Percentiles rank a stretch among this genome's conserved stretches.
These are phyloP conservation scores for Holothuria leucospilota DNA, from an alignment of 53 echinoderm and acorn worm species.

Conservation along the genomic window DNA sequence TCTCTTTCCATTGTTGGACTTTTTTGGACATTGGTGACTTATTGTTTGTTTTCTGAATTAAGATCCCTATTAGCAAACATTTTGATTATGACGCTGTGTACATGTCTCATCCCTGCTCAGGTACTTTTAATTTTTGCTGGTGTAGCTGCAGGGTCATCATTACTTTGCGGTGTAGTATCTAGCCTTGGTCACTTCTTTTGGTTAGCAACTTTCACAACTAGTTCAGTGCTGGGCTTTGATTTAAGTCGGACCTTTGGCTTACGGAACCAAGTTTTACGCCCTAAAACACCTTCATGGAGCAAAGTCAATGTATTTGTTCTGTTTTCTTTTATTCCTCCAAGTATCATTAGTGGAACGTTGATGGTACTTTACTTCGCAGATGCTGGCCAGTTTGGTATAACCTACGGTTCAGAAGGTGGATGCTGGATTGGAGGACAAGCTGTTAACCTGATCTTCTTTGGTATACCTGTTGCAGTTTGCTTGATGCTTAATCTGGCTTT, in stretches of 20 bases:
- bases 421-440: slow-evolving; percentile 39
- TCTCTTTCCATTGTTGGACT: slow-evolving; percentile 17
- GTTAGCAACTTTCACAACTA: slow-evolving; percentile 13
- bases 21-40: slow-evolving; percentile 11
- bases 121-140: slow-evolving; percentile 16
- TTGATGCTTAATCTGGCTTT: slow-evolving; percentile 20
- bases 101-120: neutral
- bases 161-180: neutral
- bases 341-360: neutral
- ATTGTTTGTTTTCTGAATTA: neutral
- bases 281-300: neutral
- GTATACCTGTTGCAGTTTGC: slow-evolving; percentile 21
- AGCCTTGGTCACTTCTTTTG: slow-evolving; percentile 37
- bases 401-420: neutral
- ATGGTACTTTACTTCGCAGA: slow-evolving; percentile 3
- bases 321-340: slow-evolving; percentile 5
- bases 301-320: neutral
- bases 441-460: slow-evolving; percentile 23
- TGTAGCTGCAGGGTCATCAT: neutral
- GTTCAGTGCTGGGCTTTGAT: slow-evolving; percentile 20
- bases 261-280: neutral
- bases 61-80: slow-evolving; percentile 22
- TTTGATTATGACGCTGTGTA: slow-evolving; percentile 20
- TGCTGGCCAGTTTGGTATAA: neutral
- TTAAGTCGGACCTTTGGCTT: slow-evolving; percentile 16